Evolutionary conservation across 1,140 invertebrate genomes (phyloP).

Genomic region (Drosophila eugracilis): DNA sequence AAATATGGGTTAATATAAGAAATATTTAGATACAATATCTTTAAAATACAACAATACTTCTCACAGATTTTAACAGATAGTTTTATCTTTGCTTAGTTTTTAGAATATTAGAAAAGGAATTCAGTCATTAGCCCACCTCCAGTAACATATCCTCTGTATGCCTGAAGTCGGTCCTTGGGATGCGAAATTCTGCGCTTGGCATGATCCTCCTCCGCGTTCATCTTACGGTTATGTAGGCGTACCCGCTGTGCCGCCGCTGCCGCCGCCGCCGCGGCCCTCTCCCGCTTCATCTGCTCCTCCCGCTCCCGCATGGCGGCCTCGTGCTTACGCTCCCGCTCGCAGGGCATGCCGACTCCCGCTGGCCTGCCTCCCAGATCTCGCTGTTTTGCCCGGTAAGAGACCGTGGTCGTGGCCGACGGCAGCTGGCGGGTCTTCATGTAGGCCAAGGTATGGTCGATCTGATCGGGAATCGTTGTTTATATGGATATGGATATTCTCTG

Average conservation of each 20-base stretch:
- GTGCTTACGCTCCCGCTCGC: constrained; percentile 57
- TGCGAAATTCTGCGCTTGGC: background rate
- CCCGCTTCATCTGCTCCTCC: constrained; percentile 45
- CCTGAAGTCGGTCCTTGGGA: background rate
- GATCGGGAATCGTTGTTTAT: background rate
- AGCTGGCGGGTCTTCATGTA: constrained; percentile 27
- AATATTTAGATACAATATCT: too few species aligned
- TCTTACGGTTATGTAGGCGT: constrained; percentile 20
- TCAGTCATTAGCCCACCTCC: background rate
- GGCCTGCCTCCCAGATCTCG: constrained; percentile 4
- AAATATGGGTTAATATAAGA: too few species aligned
- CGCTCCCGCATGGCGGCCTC: constrained; percentile 40
- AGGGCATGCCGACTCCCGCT: constrained; percentile 3
- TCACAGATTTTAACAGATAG: too few species aligned
- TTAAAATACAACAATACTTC: too few species aligned
- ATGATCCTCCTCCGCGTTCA: background rate
- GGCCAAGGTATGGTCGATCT: background rate
- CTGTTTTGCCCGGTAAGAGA: constrained; percentile 23
- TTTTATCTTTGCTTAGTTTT: too few species aligned
- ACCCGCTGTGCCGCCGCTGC: constrained; percentile 31
- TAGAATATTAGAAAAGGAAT: too few species aligned
- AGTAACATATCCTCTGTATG: too few species aligned
- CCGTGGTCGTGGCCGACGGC: constrained; percentile 7
- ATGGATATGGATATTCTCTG: background rate
- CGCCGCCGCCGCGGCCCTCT: constrained; percentile 4